Evolutionary conservation across 2,888 invertebrate genomes (phyloP).

Genomic region (Drosophila gaucha): DNA sequence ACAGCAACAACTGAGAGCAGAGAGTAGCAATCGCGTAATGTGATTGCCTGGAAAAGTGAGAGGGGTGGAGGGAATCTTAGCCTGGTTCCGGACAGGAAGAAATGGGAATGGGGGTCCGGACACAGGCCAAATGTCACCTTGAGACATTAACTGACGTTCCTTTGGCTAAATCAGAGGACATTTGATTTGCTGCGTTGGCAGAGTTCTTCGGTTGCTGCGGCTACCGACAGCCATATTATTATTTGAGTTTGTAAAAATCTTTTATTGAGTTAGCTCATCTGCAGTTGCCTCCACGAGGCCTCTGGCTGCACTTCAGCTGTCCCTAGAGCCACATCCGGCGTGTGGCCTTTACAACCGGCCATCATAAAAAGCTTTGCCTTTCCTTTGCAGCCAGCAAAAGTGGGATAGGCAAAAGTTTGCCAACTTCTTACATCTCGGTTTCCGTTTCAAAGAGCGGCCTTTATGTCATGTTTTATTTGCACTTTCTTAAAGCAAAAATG

Average conservation of each 20-base stretch:
- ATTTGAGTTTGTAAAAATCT: slow-evolving; percentile 50
- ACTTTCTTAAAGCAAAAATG: slow-evolving; percentile 12
- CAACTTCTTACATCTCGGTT: slow-evolving; percentile 4
- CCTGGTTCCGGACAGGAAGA: slow-evolving; percentile 1
- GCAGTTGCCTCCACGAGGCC: slow-evolving; percentile 27
- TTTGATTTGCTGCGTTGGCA: slow-evolving; percentile 17
- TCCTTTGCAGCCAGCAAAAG: neutral
- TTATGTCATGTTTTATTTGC: slow-evolving; percentile 16
- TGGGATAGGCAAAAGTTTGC: slow-evolving; percentile 15
- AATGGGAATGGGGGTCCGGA: neutral
- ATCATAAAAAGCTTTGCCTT: slow-evolving; percentile 22
- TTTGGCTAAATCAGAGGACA: slow-evolving; percentile 7
- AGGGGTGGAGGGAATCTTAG: neutral
- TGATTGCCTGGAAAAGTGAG: slow-evolving; percentile 50
- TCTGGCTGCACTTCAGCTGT: slow-evolving; percentile 19
- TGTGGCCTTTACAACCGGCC: slow-evolving; percentile 2
- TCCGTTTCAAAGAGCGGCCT: neutral
- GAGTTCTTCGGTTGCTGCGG: neutral
- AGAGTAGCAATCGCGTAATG: slow-evolving; percentile 53
- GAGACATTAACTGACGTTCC: slow-evolving; percentile 35
- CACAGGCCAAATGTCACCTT: slow-evolving; percentile 63
- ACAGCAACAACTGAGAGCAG: neutral
- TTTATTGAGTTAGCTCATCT: slow-evolving; percentile 57
- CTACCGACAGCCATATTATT: slow-evolving; percentile 24
- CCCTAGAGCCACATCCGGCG: slow-evolving; percentile 5